Conservation (phyloP, 2,888 invertebrate species). For the Drosophila mettleri region DNA sequence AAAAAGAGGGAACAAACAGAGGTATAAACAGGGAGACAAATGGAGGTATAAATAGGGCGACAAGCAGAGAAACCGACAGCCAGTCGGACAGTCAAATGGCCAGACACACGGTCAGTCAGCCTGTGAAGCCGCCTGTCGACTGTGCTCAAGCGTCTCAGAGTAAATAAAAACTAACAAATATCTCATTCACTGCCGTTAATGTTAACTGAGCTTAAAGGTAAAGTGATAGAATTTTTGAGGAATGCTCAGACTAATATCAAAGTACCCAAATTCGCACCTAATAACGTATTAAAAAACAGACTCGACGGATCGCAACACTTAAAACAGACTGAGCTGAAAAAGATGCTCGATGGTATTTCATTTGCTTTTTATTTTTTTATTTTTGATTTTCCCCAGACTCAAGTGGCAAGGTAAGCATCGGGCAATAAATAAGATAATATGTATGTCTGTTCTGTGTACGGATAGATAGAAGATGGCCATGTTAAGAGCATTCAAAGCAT, state of each 20-base stretch:
- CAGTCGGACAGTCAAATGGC: too few species aligned
- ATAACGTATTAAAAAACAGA: conserved; percentile 33
- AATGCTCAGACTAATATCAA: background rate
- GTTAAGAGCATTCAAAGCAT: conserved; percentile 21
- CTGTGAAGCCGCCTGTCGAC: background rate
- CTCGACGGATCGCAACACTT: conserved; percentile 17
- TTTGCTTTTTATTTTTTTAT: background rate
- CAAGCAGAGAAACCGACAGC: too few species aligned
- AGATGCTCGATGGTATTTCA: conserved; percentile 12
- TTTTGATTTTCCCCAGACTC: conserved; percentile 10
- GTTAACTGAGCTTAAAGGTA: background rate
- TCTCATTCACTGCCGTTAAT: background rate
- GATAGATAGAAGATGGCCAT: conserved; percentile 14
- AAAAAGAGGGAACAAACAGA: too few species aligned
- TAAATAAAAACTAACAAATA: background rate
- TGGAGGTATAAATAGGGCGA: too few species aligned
- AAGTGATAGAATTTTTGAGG: conserved; percentile 3
- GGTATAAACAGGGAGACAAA: too few species aligned
- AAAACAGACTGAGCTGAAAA: conserved; percentile 34
- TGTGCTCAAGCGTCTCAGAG: background rate
- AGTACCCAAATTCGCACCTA: conserved; percentile 17
- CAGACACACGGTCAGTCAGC: too few species aligned
- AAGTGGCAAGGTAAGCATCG: conserved; percentile 53
- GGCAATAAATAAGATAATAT: conserved; percentile 54
- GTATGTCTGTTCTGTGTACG: conserved; percentile 15